Evolutionary conservation across 2,113 vertebrate species (phyloP).

Genomic region (Clarias magur): DNA sequence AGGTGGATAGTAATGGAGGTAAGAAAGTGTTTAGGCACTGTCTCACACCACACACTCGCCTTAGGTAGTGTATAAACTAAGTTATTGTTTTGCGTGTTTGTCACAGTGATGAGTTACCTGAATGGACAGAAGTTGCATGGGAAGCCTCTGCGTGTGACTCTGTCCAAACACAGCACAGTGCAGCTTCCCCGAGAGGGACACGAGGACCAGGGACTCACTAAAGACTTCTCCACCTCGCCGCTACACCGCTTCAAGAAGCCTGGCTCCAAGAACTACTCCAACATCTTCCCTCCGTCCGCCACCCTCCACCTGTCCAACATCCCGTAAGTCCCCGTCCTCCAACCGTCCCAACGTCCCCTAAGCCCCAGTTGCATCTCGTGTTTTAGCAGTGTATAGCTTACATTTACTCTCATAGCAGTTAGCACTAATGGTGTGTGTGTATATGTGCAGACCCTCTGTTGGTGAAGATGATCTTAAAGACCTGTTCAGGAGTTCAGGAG

Average conservation of each 20-base stretch:
- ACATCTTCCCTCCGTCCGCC: conserved; percentile 93
- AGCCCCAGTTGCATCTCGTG: background rate
- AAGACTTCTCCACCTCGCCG: conserved; percentile 89
- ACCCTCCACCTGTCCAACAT: conserved; percentile 96
- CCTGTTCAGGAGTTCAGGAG: conserved; percentile 86
- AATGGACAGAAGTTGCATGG: conserved; percentile 92
- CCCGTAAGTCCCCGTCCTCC: conserved; percentile 75
- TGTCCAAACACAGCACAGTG: conserved; percentile 94
- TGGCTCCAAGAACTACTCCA: conserved; percentile 96
- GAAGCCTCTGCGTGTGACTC: conserved; percentile 85
- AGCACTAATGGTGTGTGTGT: background rate
- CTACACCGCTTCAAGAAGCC: conserved; percentile 98
- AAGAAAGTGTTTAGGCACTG: background rate
- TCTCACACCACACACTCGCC: background rate
- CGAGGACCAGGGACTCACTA: conserved; percentile 92
- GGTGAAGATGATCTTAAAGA: conserved; percentile 89
- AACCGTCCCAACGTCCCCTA: too few species aligned
- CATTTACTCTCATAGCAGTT: background rate
- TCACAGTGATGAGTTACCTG: conserved; percentile 90
- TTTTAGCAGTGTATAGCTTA: background rate
- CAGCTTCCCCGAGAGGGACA: conserved; percentile 90
- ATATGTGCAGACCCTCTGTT: conserved; percentile 78
- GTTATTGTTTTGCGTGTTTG: background rate
- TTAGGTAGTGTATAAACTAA: background rate
- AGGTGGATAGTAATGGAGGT: too few species aligned